phyloP scores from a whole-genome alignment of 2,113 vertebrate genomes.

The Hippocampus abdominalis region DNA sequence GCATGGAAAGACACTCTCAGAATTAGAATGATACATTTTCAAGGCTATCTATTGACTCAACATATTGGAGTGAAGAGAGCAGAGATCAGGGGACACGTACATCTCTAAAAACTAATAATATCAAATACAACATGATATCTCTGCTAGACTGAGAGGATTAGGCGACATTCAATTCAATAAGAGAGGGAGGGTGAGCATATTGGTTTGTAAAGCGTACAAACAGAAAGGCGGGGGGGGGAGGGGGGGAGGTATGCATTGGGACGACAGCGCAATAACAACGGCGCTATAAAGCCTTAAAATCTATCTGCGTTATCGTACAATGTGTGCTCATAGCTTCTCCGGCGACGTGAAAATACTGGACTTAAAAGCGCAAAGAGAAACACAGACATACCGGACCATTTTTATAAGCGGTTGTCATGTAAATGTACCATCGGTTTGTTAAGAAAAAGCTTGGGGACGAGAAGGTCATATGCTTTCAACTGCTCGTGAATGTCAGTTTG shows the following conservation, averaged over 20 bases:
- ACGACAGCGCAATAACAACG: background rate
- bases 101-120: slow-evolving; percentile 2
- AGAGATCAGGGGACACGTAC: background rate
- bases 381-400: background rate
- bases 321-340: background rate
- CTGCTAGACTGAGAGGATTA: background rate
- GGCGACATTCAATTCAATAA: background rate
- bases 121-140: background rate
- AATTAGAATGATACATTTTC: background rate
- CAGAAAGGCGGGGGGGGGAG: background rate
- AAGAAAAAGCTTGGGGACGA: background rate
- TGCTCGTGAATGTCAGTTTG: background rate
- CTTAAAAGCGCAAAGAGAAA: background rate
- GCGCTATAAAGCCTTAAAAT: background rate
- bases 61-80: background rate
- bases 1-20: slow-evolving; percentile 17
- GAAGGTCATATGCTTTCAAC: background rate
- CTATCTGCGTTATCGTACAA: background rate
- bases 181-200: background rate
- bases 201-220: background rate
- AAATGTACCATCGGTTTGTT: background rate
- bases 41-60: slow-evolving; percentile 1
- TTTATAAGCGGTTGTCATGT: background rate
- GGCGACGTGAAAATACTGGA: background rate
- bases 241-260: background rate